Base-by-base conservation (phyloP, 2,888 invertebrate species). In the Aleiodes leptofemur region DNA sequence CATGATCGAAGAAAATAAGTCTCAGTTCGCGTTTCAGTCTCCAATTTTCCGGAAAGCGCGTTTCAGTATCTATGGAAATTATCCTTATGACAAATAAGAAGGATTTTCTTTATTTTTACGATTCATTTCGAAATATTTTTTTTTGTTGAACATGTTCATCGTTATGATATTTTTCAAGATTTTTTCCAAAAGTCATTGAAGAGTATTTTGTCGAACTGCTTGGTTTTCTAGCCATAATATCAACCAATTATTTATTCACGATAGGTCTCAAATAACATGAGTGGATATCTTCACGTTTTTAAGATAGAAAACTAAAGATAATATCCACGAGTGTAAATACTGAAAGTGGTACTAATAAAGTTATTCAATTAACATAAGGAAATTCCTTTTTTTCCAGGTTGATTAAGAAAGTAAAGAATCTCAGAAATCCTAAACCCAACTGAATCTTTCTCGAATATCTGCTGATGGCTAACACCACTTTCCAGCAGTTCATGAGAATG, bases 321-420 rank as follows among this genome's bases (percentile, higher is more conserved):
- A 70, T 38, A 61, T 38, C 43, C 56, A 56, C 9, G 23, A 53
- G 57, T 57, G 43, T 70, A 56, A 70, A 70, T 29, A 48, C 29
- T 29, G 38, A 14, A 50, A 38, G 29, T 29, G 16, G 56, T 23
- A 50, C 70, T 70, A 70, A 70, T 70, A 59, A 70, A 70, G 70
- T 57, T 70, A 29, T 59, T 50, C 70, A 70, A 70, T 70, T 70
- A 70, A 70, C 31, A 56, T 50, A 31, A 48, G 48, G n/a, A 14
- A 56, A 38, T 55, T 70, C 57, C 14, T 70, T 70, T 57, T 56
- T 57, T 38, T n/a, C n/a, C 16, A 16, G 14, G 34, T 57, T 50
- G n/a, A 64, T 53, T 53, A 14, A 13, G 43, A 34, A 34, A 43
- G 34, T 6, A 3, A 1, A 38, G 48, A 29, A 57, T 43, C 70